Evolutionary conservation across 2,888 invertebrate species (phyloP).

Genomic region (Meliscaeva auricollis): DNA sequence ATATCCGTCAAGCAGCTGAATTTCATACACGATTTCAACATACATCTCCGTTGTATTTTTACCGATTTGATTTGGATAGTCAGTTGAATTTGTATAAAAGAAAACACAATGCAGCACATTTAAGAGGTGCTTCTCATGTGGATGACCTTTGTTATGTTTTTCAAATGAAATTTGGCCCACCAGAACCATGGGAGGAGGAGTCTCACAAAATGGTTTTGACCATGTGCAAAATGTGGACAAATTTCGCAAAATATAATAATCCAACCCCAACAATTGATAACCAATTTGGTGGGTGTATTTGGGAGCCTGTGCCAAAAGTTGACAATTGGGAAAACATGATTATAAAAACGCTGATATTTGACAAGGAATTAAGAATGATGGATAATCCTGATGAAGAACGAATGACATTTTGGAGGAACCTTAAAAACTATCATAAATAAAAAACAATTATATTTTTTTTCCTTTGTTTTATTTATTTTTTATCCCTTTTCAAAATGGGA

Average conservation of each 20-base stretch:
- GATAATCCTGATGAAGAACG: slow-evolving; percentile 75
- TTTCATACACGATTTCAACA: slow-evolving; percentile 69
- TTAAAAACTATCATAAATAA: slow-evolving; percentile 56
- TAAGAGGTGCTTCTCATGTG: slow-evolving; percentile 85
- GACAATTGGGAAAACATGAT: slow-evolving; percentile 41
- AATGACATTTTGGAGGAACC: slow-evolving; percentile 76
- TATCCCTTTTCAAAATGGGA: background rate
- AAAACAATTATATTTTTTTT: background rate
- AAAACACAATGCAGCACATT: slow-evolving; percentile 79
- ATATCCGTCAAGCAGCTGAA: slow-evolving; percentile 59
- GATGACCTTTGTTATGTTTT: slow-evolving; percentile 86
- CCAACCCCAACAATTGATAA: slow-evolving; percentile 55
- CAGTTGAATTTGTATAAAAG: slow-evolving; percentile 85
- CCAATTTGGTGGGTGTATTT: slow-evolving; percentile 54
- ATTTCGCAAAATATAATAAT: slow-evolving; percentile 85
- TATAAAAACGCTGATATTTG: slow-evolving; percentile 65
- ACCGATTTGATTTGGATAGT: slow-evolving; percentile 85
- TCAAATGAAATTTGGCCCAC: slow-evolving; percentile 78
- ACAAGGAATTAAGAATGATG: slow-evolving; percentile 64
- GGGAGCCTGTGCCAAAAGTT: slow-evolving; percentile 74
- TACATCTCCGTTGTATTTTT: slow-evolving; percentile 84
- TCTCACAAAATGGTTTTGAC: slow-evolving; percentile 81
- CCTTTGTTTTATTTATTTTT: background rate
- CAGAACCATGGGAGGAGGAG: slow-evolving; percentile 63
- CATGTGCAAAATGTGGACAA: slow-evolving; percentile 86